phyloP scores from a whole-genome alignment of 2,888 invertebrate genomes.

The Apamea crenata region DNA sequence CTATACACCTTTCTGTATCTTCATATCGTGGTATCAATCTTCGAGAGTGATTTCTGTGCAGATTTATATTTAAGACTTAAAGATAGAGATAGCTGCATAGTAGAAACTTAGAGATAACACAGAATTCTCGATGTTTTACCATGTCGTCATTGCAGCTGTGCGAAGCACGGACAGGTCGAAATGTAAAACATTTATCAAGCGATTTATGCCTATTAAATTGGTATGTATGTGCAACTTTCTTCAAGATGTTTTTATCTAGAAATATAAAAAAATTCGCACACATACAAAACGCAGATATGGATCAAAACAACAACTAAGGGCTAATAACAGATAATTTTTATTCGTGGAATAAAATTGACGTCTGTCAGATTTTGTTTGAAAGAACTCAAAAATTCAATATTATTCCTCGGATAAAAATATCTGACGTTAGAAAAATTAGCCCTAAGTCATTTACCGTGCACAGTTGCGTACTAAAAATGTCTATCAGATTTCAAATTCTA shows the following conservation, averaged over 20 bases:
- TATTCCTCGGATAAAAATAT: no score
- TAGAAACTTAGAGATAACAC: background rate
- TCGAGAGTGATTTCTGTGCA: background rate
- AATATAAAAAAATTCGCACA: background rate
- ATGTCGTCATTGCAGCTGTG: background rate
- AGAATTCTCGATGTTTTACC: background rate
- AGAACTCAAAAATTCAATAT: no score
- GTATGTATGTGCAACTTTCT: background rate
- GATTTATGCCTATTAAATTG: background rate
- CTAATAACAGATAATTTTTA: no score
- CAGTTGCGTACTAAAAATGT: slow-evolving; percentile 14
- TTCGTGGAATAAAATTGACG: no score
- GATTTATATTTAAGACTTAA: no score
- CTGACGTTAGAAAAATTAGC: no score
- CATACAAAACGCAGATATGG: slow-evolving; percentile 31
- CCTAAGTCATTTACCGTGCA: background rate
- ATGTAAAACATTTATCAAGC: background rate
- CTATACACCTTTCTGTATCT: no score
- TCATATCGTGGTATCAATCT: background rate
- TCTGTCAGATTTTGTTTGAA: no score
- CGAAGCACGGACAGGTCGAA: background rate
- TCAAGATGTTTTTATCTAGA: background rate
- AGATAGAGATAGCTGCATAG: no score
- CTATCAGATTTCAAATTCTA: background rate
- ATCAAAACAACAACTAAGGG: slow-evolving; percentile 23